These are phyloP conservation scores for Nylanderia fulva DNA, from an alignment of 1,140 invertebrate species.

Conservation along the genomic window DNA sequence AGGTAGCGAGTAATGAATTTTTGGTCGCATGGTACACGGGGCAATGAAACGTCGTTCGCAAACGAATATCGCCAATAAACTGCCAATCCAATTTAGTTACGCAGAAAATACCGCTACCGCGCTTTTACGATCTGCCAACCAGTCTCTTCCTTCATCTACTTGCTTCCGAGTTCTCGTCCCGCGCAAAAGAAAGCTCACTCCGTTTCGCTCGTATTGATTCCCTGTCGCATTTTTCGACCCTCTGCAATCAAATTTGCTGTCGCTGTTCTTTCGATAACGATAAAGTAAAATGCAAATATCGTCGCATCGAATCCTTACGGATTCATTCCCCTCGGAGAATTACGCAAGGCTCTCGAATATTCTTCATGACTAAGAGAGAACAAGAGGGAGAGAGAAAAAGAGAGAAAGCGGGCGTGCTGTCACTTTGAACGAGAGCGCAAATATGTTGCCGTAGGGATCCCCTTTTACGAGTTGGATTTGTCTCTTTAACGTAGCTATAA, in stretches of 20 bases:
- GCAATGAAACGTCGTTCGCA: constrained; percentile 74
- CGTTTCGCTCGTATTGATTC: not conserved
- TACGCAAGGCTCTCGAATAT: constrained; percentile 19
- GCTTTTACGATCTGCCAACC: constrained; percentile 56
- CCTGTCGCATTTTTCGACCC: constrained; percentile 33
- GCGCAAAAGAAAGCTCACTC: not conserved
- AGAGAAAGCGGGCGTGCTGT: not conserved
- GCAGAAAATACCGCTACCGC: constrained; percentile 60
- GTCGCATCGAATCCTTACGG: constrained; percentile 14
- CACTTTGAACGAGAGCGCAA: constrained; percentile 48
- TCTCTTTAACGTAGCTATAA: constrained; percentile 52
- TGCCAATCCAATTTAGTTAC: constrained; percentile 79
- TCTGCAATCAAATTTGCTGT: constrained; percentile 25
- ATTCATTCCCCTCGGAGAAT: constrained; percentile 11
- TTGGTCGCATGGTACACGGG: constrained; percentile 67
- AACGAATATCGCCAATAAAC: constrained; percentile 80
- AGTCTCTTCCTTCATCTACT: constrained; percentile 7
- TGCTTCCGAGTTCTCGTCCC: not conserved
- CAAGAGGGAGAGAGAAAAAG: not conserved
- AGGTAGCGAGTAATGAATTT: constrained; percentile 63
- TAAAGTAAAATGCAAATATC: constrained; percentile 60
- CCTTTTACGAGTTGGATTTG: constrained; percentile 50
- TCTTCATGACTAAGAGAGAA: constrained; percentile 17
- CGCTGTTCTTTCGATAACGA: constrained; percentile 40
- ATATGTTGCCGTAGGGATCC: constrained; percentile 44